Conservation (phyloP, 37 sponge, comb jelly and placozoan species). For the Cliona cf. orientalis region DNA sequence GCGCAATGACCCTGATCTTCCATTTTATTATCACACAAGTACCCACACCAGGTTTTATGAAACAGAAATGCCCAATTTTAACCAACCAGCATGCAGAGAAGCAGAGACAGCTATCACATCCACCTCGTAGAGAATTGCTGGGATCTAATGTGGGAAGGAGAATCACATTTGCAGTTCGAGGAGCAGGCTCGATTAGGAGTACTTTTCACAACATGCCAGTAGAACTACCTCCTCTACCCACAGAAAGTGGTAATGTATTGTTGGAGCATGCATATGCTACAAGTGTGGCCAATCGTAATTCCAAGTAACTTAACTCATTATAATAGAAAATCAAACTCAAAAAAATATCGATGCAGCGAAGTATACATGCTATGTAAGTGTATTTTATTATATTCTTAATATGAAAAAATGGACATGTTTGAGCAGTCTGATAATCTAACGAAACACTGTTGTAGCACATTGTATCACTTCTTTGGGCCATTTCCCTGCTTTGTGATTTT, state of each 20-base stretch:
- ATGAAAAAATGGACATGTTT: no score
- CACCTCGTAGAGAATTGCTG: no score
- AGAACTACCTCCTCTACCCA: background rate
- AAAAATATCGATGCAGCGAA: no score
- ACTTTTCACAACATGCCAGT: background rate
- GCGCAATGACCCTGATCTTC: background rate
- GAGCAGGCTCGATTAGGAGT: background rate
- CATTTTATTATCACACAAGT: background rate
- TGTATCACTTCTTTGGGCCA: background rate
- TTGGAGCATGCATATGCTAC: background rate
- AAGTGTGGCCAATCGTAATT: no score
- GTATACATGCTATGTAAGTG: no score
- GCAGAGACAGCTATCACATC: background rate
- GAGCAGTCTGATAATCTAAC: no score
- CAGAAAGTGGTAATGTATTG: background rate
- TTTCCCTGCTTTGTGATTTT: background rate
- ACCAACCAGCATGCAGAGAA: background rate
- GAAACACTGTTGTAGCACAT: background rate
- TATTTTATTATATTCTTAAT: no score
- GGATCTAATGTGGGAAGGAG: background rate
- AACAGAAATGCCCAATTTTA: background rate
- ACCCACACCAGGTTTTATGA: background rate
- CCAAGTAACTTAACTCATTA: no score
- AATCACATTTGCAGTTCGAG: background rate
- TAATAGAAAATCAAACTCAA: no score